Percentiles rank a stretch among this genome's conserved stretches.
These are phyloP conservation scores for Sebastes fasciatus DNA, from an alignment of 2,113 vertebrate species.

Conservation along the genomic window DNA sequence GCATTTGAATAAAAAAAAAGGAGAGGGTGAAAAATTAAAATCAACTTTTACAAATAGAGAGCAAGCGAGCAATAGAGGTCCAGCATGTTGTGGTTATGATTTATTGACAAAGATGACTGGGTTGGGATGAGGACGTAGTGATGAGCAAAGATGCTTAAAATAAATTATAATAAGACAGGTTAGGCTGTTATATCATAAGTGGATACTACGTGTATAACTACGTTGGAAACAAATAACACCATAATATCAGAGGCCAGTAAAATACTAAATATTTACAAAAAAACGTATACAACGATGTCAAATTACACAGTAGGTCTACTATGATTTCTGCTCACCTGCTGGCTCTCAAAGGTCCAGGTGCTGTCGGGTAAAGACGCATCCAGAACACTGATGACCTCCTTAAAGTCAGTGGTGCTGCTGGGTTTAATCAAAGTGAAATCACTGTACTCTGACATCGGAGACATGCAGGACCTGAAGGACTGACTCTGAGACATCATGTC, in stretches of 20 bases:
- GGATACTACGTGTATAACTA: no score
- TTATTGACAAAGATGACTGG: neutral
- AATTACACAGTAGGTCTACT: neutral
- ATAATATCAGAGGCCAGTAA: neutral
- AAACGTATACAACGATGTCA: neutral
- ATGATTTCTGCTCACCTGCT: conserved; percentile 69
- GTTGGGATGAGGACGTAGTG: no score
- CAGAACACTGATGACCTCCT: no score
- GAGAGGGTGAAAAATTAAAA: no score
- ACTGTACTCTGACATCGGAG: conserved; percentile 85
- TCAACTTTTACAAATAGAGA: neutral
- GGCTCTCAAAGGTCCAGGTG: conserved; percentile 75
- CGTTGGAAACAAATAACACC: neutral
- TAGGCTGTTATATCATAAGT: no score
- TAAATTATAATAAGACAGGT: no score
- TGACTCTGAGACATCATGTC: conserved; percentile 80
- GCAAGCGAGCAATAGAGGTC: neutral
- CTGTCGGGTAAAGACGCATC: conserved; percentile 73
- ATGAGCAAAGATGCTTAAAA: no score
- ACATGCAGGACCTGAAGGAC: conserved; percentile 85
- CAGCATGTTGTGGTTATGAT: neutral
- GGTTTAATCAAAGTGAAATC: conserved; percentile 86
- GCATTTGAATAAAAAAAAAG: no score
- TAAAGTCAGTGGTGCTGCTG: conserved; percentile 66
- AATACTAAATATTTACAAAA: neutral